phyloP scores from a whole-genome alignment of 1,140 invertebrate species.

The Acromyrmex echinatior region DNA sequence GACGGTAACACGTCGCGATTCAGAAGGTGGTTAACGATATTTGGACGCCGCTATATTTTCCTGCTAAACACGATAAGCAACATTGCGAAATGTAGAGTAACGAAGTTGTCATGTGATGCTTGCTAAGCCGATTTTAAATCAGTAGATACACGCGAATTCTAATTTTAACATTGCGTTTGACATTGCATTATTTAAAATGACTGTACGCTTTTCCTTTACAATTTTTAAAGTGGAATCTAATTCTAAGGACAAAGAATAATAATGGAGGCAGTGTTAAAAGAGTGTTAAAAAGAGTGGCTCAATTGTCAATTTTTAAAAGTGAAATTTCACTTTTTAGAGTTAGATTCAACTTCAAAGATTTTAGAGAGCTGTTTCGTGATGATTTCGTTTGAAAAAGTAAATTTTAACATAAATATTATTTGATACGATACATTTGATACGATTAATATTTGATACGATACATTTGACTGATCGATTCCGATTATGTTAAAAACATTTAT shows the following conservation, averaged over 20 bases:
- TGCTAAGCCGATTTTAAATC: constrained; percentile 1
- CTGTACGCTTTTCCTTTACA: too few relatives aligned
- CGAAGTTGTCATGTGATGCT: not conserved
- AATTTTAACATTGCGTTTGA: not conserved
- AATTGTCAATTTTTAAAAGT: too few relatives aligned
- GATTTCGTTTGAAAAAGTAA: not conserved
- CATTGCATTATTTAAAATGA: not conserved
- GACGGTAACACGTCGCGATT: not conserved
- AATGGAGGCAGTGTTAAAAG: too few relatives aligned
- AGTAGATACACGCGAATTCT: not conserved
- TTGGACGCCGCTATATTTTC: constrained; percentile 17
- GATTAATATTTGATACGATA: too few relatives aligned
- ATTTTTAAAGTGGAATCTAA: too few relatives aligned
- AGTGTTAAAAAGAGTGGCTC: too few relatives aligned
- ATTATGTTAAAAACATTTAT: constrained; percentile 6
- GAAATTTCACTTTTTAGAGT: too few relatives aligned
- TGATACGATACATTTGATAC: not conserved
- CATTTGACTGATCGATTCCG: not conserved
- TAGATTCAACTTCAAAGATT: too few relatives aligned
- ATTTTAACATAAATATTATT: constrained; percentile 21
- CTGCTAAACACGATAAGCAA: not conserved
- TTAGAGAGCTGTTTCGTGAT: not conserved
- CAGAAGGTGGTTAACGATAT: constrained; percentile 45
- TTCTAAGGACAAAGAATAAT: too few relatives aligned
- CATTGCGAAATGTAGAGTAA: not conserved